phyloP scores from a whole-genome alignment of 2,113 vertebrate species.

The Pachycephala philippinensis region DNA sequence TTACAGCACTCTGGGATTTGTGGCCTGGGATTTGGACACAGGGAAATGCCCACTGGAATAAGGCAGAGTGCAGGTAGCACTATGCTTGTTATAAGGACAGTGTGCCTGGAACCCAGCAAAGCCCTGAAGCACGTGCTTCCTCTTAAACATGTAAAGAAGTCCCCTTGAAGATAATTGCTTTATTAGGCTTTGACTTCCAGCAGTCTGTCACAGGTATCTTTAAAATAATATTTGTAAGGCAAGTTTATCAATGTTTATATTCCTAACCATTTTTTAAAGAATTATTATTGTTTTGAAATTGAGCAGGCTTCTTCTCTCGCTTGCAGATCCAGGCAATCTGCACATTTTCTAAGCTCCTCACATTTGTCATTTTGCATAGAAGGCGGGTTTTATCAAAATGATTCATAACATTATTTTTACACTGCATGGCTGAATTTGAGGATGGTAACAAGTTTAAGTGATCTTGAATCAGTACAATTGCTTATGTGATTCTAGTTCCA shows the following conservation, averaged over 20 bases:
- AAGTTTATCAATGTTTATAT: neutral
- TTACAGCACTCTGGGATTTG: neutral
- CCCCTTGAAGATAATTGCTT: neutral
- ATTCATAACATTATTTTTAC: neutral
- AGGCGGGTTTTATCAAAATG: neutral
- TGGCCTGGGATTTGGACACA: neutral
- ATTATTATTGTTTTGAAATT: neutral
- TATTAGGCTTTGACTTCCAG: neutral
- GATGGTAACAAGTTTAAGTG: neutral
- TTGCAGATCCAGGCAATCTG: neutral
- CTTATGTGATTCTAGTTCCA: neutral
- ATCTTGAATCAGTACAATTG: neutral
- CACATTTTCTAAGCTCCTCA: neutral
- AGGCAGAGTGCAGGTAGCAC: neutral
- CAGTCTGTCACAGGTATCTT: neutral
- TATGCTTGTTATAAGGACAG: accelerated
- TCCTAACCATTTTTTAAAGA: neutral
- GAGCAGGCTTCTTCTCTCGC: neutral
- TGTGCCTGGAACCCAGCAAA: neutral
- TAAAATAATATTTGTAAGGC: neutral
- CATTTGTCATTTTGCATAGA: neutral
- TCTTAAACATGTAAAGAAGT: neutral
- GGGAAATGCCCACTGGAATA: neutral
- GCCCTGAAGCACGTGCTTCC: neutral
- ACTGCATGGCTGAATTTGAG: neutral